Percentiles rank a stretch among this genome's conserved stretches.
Evolutionary conservation across 1,140 invertebrate genomes (phyloP).

Genomic region (Ips nitidus): DNA sequence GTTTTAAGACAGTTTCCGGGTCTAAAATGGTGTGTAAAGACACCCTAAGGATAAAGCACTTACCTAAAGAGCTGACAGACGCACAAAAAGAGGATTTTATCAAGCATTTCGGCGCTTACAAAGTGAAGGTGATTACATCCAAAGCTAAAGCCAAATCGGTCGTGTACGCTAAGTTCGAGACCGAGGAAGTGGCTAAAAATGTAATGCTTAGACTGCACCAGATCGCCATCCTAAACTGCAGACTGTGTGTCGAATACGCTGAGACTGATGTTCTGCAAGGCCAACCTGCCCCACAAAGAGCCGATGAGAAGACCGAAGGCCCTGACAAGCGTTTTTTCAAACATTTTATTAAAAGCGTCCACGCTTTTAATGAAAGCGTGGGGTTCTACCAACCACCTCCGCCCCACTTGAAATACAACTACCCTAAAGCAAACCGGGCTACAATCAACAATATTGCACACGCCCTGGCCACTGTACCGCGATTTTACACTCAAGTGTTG

Average conservation of each 20-base stretch:
- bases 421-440: conserved; percentile 71
- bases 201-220: conserved; percentile 67
- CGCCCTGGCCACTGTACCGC: conserved; percentile 70
- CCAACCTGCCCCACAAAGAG: conserved; percentile 39
- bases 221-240: conserved; percentile 60
- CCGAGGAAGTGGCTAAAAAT: conserved; percentile 57
- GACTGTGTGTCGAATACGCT: conserved; percentile 66
- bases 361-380: conserved; percentile 66
- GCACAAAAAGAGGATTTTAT: conserved; percentile 50
- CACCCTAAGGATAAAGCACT: conserved; percentile 48
- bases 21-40: conserved; percentile 49
- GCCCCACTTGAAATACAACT: conserved; percentile 70
- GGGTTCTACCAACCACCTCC: conserved; percentile 73
- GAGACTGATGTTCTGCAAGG: conserved; percentile 47
- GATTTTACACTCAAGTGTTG: conserved; percentile 82
- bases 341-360: conserved; percentile 67
- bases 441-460: conserved; percentile 79
- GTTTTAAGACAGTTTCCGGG: not conserved
- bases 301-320: not conserved
- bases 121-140: conserved; percentile 50
- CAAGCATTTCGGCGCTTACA: conserved; percentile 49
- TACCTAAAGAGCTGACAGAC: conserved; percentile 49
- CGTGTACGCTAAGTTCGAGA: conserved; percentile 59
- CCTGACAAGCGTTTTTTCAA: conserved; percentile 55
- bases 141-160: conserved; percentile 44